These are phyloP conservation scores for Trichacis sp. DNA, from an alignment of 2,888 invertebrate species.

Conservation along the genomic window DNA sequence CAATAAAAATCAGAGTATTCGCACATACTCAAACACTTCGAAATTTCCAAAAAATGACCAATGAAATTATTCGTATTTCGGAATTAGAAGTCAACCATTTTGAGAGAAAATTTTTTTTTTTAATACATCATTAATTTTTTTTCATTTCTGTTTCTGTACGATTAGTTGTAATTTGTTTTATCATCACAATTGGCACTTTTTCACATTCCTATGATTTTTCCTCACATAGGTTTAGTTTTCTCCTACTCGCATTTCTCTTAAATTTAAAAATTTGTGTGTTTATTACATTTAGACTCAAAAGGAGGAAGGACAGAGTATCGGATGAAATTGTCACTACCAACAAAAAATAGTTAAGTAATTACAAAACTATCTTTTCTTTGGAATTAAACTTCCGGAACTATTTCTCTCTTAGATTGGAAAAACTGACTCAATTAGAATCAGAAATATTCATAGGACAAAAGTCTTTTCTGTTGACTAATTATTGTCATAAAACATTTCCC, in stretches of 20 bases:
- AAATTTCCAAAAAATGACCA: no score
- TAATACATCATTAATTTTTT: no score
- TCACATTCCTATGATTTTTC: not conserved
- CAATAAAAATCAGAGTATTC: not conserved
- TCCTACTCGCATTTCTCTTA: conserved; percentile 33
- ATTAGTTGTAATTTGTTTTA: not conserved
- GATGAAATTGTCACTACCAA: conserved; percentile 44
- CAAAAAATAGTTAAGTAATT: conserved; percentile 44
- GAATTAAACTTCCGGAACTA: conserved; percentile 23
- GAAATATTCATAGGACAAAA: no score
- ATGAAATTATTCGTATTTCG: no score
- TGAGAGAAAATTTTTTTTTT: no score
- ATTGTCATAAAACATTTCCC: no score
- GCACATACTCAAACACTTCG: not conserved
- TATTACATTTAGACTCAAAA: conserved; percentile 44
- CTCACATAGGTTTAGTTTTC: conserved; percentile 29
- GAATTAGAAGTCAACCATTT: no score
- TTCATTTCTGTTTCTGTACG: no score
- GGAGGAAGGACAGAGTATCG: conserved; percentile 44
- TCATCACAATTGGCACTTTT: not conserved
- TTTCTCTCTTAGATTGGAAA: conserved; percentile 11
- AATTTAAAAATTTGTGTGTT: conserved; percentile 41
- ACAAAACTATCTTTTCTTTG: conserved; percentile 34
- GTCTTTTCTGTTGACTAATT: no score
- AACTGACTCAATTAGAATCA: conserved; percentile 13